Conservation (phyloP, 2,888 invertebrate genomes). For the Pollenia amentaria region DNA sequence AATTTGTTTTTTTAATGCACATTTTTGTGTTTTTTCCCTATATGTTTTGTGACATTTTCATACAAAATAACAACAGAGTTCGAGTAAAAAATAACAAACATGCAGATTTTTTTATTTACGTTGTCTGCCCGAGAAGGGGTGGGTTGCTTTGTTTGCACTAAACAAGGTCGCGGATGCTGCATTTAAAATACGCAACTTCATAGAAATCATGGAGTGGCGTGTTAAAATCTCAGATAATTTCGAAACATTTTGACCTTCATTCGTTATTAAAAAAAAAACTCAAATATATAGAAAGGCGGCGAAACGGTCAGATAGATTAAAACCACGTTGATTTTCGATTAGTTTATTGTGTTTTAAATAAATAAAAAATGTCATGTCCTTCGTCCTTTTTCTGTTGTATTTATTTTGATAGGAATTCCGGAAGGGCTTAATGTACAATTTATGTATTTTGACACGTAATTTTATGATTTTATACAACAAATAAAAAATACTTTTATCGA, state of each 20-base stretch:
- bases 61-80: slow-evolving; percentile 39
- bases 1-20: slow-evolving; percentile 19
- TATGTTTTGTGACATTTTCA: slow-evolving; percentile 56
- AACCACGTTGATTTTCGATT: slow-evolving; percentile 43
- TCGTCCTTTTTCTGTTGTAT: background rate
- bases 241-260: slow-evolving; percentile 66
- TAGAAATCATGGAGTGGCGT: slow-evolving; percentile 37
- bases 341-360: slow-evolving; percentile 27
- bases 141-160: background rate
- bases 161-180: slow-evolving; percentile 19
- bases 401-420: background rate
- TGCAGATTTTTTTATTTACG: slow-evolving; percentile 32
- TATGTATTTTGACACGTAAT: slow-evolving; percentile 19
- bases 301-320: slow-evolving; percentile 53
- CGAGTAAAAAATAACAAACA: slow-evolving; percentile 59
- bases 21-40: slow-evolving; percentile 20
- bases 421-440: background rate
- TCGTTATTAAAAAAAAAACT: slow-evolving; percentile 16
- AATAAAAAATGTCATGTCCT: background rate
- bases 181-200: slow-evolving; percentile 14
- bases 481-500: background rate
- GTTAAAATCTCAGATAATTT: slow-evolving; percentile 66
- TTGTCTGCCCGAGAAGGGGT: slow-evolving; percentile 33
- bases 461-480: slow-evolving; percentile 1
- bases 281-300: background rate